Evolutionary conservation across 2,113 vertebrate genomes (phyloP).

Genomic region (Zosterops borbonicus): DNA sequence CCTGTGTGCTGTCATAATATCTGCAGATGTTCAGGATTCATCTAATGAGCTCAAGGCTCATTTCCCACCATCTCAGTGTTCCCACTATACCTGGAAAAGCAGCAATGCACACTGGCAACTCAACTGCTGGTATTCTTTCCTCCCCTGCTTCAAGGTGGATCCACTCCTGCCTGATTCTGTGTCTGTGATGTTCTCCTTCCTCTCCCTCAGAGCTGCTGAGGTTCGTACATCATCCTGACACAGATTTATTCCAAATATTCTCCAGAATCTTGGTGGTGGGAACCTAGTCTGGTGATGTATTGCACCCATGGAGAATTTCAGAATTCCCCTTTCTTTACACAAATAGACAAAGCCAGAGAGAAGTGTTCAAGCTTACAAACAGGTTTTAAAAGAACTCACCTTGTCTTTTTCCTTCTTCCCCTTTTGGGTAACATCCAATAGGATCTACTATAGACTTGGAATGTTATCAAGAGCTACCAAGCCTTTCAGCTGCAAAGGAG

Average conservation of each 20-base stretch:
- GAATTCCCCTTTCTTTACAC: neutral
- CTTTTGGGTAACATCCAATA: neutral
- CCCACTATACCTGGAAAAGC: neutral
- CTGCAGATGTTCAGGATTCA: neutral
- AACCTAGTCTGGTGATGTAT: neutral
- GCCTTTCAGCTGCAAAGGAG: neutral
- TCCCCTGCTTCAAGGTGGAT: neutral
- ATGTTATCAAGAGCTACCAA: neutral
- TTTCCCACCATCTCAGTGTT: neutral
- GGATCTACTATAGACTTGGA: neutral
- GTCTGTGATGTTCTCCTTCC: neutral
- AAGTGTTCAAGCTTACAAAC: neutral
- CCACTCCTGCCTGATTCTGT: accelerated
- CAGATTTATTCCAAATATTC: neutral
- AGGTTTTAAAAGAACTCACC: neutral
- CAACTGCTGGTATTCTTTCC: neutral
- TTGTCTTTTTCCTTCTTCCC: neutral
- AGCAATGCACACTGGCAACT: neutral
- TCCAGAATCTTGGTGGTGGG: neutral
- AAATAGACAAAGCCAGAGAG: neutral
- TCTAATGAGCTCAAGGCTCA: neutral
- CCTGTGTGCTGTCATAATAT: neutral
- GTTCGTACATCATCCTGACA: neutral
- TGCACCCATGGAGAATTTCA: neutral
- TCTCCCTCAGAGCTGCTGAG: neutral